These are phyloP conservation scores for Alfaro cultratus DNA, from an alignment of 2,797 vertebrate genomes.

Conservation along the genomic window DNA sequence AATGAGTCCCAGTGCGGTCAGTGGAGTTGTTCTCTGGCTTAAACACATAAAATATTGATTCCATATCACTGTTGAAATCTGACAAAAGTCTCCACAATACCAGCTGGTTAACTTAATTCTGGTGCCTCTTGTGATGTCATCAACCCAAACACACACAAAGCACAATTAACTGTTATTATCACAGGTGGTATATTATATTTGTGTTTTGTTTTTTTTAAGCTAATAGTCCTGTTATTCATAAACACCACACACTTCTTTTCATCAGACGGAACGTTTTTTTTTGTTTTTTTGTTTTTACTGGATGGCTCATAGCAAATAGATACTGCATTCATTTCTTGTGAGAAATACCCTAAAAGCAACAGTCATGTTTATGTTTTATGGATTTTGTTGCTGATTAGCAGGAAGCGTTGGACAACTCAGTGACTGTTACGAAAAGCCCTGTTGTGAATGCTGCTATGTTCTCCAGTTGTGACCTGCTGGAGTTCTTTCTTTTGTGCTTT, in stretches of 20 bases:
- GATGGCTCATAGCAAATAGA: constrained; percentile 42
- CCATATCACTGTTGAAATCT: background rate
- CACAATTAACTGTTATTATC: background rate
- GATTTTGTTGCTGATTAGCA: constrained; percentile 56
- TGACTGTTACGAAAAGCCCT: constrained; percentile 44
- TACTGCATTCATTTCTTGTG: constrained; percentile 42
- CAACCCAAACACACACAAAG: background rate
- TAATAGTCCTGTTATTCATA: constrained; percentile 39
- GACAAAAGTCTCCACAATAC: background rate
- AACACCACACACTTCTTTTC: constrained; percentile 49
- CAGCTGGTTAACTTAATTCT: background rate
- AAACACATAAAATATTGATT: background rate
- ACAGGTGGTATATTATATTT: background rate
- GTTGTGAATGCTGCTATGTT: constrained; percentile 70
- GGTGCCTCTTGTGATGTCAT: background rate
- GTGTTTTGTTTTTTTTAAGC: constrained; percentile 5
- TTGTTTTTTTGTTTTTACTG: constrained; percentile 14
- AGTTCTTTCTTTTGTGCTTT: constrained; percentile 41
- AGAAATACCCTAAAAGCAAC: constrained; percentile 39
- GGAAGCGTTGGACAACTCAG: constrained; percentile 35
- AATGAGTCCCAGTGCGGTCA: background rate
- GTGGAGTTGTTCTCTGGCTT: background rate
- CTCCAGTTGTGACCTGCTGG: constrained; percentile 65
- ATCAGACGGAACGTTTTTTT: constrained; percentile 52
- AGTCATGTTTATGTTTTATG: constrained; percentile 41